These are phyloP conservation scores for Hirudo medicinalis DNA, from an alignment of 1,140 invertebrate species.

Conservation along the genomic window DNA sequence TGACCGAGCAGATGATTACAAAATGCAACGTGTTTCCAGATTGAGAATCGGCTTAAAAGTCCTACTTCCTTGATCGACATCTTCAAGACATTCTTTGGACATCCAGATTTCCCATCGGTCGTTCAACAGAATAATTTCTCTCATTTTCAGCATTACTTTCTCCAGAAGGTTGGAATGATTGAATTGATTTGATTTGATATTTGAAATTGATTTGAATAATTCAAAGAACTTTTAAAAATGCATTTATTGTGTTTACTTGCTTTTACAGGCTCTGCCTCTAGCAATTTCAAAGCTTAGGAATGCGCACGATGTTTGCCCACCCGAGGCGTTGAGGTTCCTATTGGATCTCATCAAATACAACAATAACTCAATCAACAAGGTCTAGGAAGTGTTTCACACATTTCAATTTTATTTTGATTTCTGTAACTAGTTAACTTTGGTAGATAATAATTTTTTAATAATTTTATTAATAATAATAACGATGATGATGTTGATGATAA, in stretches of 20 bases:
- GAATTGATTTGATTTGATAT: background rate
- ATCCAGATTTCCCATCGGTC: conserved; percentile 67
- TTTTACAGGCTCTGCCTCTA: conserved; percentile 58
- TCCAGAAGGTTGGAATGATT: conserved; percentile 62
- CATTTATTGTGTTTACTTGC: background rate
- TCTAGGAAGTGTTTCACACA: conserved; percentile 17
- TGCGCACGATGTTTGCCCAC: conserved; percentile 80
- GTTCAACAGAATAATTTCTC: conserved; percentile 72
- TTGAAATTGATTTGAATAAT: background rate
- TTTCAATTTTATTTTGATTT: conserved; percentile 17
- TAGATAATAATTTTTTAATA: background rate
- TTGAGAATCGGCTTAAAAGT: background rate
- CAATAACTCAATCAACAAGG: conserved; percentile 82
- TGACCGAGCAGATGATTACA: background rate
- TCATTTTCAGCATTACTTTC: conserved; percentile 88
- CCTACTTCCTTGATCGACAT: conserved; percentile 92
- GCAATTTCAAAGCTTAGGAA: conserved; percentile 82
- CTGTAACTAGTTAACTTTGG: conserved; percentile 4
- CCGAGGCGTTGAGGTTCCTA: conserved; percentile 79
- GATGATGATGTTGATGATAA: background rate
- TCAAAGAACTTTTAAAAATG: background rate
- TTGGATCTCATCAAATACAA: conserved; percentile 95
- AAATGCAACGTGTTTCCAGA: background rate
- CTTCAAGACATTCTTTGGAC: conserved; percentile 88
- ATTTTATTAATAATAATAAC: background rate